Evolutionary conservation across 2,888 invertebrate species (phyloP), one percentile per base, ranked within the genome.

Genomic region (Blastobasis lacticolella): DNA sequence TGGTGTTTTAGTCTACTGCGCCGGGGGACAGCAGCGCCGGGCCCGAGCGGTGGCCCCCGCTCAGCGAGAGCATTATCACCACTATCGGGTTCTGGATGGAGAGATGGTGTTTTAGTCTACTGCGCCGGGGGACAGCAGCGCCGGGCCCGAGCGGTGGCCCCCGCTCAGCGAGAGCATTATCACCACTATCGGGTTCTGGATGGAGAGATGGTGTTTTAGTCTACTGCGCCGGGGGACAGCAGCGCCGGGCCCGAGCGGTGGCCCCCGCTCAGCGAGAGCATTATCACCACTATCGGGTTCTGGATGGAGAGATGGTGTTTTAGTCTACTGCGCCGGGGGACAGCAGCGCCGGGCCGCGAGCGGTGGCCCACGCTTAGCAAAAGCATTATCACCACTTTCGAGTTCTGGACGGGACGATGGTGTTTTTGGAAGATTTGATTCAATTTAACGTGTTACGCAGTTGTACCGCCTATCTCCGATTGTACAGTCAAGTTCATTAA

Each of bases 361-460:
- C 86, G 78, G 59, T 92, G 91, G 0, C 95, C 94, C 40, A 92
- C 89, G 45, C 94, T 92, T 50, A 98, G 89, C 56, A 96, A 97
- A 53, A 98, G 81, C 94, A 97, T 96, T 46, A 99, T 90, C 10
- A 98, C 98, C 1, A 98, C 98, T 50, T 97, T 92, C 0, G 98
- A 98, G 69, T 92, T 91, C 92, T 94, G 81, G 1, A 38, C 68
- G 66, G 49, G 44, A 10, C 7, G 23, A 9, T 5, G 44, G 45
- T n/a, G 3, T 23, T 23, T 23, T 23, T 23, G 23, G 23, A 23
- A 2, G 23, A 23, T 23, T 23, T 23, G 1, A 23, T 23, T 23
- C n/a, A n/a, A n/a, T n/a, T n/a, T n/a, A n/a, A n/a, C n/a, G n/a
- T n/a, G n/a, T n/a, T n/a, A n/a, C n/a, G n/a, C n/a, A n/a, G n/a